Conservation (phyloP, 2,888 invertebrate genomes). For the Merodon equestris region DNA sequence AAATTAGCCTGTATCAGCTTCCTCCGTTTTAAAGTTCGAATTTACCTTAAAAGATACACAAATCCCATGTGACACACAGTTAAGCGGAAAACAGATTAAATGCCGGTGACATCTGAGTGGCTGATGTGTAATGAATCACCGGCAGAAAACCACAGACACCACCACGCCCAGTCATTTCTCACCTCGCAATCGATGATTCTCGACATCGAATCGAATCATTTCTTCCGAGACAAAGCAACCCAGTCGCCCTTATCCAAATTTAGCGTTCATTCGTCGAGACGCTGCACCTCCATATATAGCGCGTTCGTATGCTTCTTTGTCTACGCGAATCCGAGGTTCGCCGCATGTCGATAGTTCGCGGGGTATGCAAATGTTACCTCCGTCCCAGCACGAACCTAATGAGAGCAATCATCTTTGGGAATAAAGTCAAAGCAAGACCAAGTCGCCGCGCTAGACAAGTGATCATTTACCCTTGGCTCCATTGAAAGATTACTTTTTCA, state of each 20-base stretch:
- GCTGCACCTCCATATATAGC: slow-evolving; percentile 17
- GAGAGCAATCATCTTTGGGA: slow-evolving; percentile 45
- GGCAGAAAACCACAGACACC: not conserved
- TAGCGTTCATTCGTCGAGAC: slow-evolving; percentile 8
- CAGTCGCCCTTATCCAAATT: slow-evolving; percentile 22
- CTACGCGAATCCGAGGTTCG: not conserved
- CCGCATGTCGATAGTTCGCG: not conserved
- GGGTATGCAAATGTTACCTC: slow-evolving; percentile 41
- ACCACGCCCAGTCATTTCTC: slow-evolving; percentile 1
- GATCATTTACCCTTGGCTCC: slow-evolving; percentile 35
- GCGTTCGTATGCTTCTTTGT: slow-evolving; percentile 14
- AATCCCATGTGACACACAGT: too few species aligned
- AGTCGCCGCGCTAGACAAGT: slow-evolving; percentile 12
- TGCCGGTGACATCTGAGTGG: not conserved
- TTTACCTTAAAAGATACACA: too few species aligned
- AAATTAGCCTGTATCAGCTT: too few species aligned
- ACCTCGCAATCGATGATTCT: slow-evolving; percentile 24
- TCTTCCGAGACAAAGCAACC: slow-evolving; percentile 27
- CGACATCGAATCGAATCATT: slow-evolving; percentile 3
- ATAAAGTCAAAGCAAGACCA: slow-evolving; percentile 38
- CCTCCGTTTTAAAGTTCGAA: too few species aligned
- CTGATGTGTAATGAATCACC: slow-evolving; percentile 3
- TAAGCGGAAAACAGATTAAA: not conserved
- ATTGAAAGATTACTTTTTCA: slow-evolving; percentile 50
- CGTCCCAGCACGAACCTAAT: slow-evolving; percentile 37